A percentile compares a stretch with the other conserved stretches of the same genome.
Conservation (phyloP, 2,113 vertebrate species). For the Prionailurus viverrinus region DNA sequence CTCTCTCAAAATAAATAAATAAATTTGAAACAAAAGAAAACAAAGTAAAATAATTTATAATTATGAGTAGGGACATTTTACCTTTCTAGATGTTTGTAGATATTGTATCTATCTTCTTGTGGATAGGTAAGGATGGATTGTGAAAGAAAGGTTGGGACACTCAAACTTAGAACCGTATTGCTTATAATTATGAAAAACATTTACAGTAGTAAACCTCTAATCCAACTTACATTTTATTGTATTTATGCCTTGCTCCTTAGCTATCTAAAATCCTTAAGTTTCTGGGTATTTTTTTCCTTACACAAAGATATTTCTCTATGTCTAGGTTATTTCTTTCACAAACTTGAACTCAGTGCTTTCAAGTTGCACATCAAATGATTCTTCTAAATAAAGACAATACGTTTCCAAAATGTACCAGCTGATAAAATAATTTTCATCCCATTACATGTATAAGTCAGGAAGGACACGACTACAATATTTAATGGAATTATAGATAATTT, state of each 20-base stretch:
- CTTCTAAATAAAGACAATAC: not conserved
- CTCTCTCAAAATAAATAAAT: no score
- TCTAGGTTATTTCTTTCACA: not conserved
- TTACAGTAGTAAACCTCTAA: not conserved
- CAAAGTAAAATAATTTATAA: not conserved
- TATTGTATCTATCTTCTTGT: not conserved
- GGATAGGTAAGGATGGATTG: not conserved
- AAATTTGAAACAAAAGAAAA: not conserved
- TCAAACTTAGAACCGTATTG: not conserved
- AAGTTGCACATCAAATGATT: not conserved
- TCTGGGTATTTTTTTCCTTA: not conserved
- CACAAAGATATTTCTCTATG: not conserved
- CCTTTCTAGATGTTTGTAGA: not conserved
- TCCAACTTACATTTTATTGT: not conserved
- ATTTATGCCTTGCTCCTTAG: not conserved
- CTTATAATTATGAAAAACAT: not conserved
- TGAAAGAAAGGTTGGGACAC: not conserved
- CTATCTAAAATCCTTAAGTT: not conserved
- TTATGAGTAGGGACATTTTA: not conserved
- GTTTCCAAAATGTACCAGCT: not conserved
- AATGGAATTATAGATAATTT: not conserved
- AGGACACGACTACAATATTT: not conserved
- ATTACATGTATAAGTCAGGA: not conserved
- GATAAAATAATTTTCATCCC: not conserved
- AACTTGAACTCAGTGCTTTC: not conserved